Evolutionary conservation across 2,797 vertebrate species (phyloP), one percentile per base, ranked within the genome.

Genomic region (Danio jaintianensis): DNA sequence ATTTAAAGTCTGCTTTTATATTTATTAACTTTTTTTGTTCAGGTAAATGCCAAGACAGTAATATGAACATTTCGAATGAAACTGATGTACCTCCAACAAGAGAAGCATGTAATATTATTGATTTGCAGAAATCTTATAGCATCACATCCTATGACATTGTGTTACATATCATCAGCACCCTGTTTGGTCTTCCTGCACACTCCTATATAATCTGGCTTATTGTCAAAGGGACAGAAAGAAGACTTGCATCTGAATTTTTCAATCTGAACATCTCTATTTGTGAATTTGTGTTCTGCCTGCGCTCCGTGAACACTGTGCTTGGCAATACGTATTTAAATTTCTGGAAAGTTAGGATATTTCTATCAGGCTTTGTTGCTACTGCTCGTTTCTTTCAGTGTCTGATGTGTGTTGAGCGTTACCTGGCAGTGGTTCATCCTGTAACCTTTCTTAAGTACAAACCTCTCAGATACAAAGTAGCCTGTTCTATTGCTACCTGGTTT

Each of bases 361-460:
- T 64, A 1, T 73, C 55, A 9, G 40, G 29, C 45, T 18, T 80
- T 8, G 4, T 47, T 8, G 2, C 5, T 40, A 48, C 53, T 1
- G 72, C 12, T 2, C 77, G 76, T 2, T 47, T 80, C 36, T 85
- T 87, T 22, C 86, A 84, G 61, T 75, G 73, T 59, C 68, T 71
- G 47, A 63, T 85, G 10, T 83, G 80, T 79, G 13, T 85, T 42
- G 84, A 86, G 71, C 74, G 81, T 68, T 87, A 83, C 42, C 5
- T 85, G 58, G 78, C 86, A 2, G 81, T 85, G 52, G 38, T 83
- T 38, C 70, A 85, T 74, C 86, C 86, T 45, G 18, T 85, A 22
- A 56, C 29, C 53, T 87, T 85, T 40, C 55, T 84, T 15, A 85
- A 81, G 59, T 84, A 2, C 52, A 80, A 77, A 59, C 58, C 38